These are phyloP conservation scores for Lasius platythorax DNA, from an alignment of 2,888 invertebrate genomes.

Conservation along the genomic window DNA sequence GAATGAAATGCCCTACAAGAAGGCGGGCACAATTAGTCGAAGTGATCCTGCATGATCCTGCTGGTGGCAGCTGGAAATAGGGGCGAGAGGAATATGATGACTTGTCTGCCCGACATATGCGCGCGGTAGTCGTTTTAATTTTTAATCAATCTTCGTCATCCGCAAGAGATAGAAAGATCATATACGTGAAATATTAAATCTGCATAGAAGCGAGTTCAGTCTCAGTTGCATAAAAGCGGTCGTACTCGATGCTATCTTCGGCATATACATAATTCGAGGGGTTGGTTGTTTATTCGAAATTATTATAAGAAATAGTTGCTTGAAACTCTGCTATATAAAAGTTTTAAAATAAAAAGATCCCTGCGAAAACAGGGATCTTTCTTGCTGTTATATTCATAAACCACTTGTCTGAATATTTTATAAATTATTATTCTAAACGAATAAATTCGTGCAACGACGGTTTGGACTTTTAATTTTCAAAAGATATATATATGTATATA, in stretches of 20 bases:
- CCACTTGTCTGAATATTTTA: not conserved
- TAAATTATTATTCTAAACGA: not conserved
- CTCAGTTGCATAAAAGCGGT: not conserved
- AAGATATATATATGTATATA: not conserved
- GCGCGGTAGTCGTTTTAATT: slow-evolving; percentile 31
- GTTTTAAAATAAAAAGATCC: slow-evolving; percentile 15
- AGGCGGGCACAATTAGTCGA: slow-evolving; percentile 20
- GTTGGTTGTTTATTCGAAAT: slow-evolving; percentile 8
- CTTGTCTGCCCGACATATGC: not conserved
- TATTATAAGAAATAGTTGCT: slow-evolving; percentile 1
- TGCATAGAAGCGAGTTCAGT: not conserved
- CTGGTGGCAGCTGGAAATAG: slow-evolving; percentile 26
- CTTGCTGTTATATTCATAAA: not conserved
- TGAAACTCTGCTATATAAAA: not conserved
- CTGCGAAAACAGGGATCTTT: not conserved
- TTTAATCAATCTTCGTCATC: slow-evolving; percentile 27
- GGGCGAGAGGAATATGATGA: slow-evolving; percentile 7
- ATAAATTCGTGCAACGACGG: not conserved
- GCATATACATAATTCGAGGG: not conserved
- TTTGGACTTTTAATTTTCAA: not conserved
- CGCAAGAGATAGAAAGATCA: not conserved
- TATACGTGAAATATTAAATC: slow-evolving; percentile 36
- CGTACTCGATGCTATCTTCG: not conserved
- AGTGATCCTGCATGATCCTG: slow-evolving; percentile 24
- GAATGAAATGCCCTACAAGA: slow-evolving; percentile 43